Percentiles rank a stretch among this genome's conserved stretches.
phyloP scores from a whole-genome alignment of 2,113 vertebrate genomes.

The Oryzias javanicus region DNA sequence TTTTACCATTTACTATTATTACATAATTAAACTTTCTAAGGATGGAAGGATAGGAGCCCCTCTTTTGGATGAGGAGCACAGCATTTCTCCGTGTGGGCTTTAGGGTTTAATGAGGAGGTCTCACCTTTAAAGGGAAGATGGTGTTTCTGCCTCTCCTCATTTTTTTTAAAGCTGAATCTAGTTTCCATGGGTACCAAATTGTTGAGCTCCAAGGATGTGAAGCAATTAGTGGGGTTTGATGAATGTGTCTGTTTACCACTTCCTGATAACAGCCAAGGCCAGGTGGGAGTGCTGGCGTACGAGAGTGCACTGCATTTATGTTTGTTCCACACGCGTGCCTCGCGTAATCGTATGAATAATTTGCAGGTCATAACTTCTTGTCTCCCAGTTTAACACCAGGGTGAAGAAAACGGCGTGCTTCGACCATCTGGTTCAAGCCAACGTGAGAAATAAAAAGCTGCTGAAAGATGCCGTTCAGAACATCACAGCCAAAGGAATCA shows the following conservation, averaged over 20 bases:
- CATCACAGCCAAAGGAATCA: slow-evolving; percentile 96
- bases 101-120: slow-evolving; percentile 25
- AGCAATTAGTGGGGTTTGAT: slow-evolving; percentile 74
- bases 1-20: background rate
- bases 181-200: slow-evolving; percentile 76
- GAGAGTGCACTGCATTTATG: slow-evolving; percentile 1
- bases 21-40: background rate
- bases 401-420: slow-evolving; percentile 96
- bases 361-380: slow-evolving; percentile 21
- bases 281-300: slow-evolving; percentile 46
- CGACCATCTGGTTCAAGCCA: slow-evolving; percentile 95
- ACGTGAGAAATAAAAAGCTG: slow-evolving; percentile 97
- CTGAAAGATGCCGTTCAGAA: slow-evolving; percentile 95
- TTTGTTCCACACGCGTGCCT: slow-evolving; percentile 19
- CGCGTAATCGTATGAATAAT: slow-evolving; percentile 25
- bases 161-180: slow-evolving; percentile 62
- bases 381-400: slow-evolving; percentile 89
- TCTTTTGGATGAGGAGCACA: slow-evolving; percentile 3
- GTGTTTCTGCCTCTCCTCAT: slow-evolving; percentile 50
- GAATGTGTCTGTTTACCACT: slow-evolving; percentile 73
- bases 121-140: slow-evolving; percentile 48
- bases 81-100: slow-evolving; percentile 26
- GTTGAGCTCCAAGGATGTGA: slow-evolving; percentile 66
- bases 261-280: slow-evolving; percentile 60
- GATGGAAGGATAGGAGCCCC: background rate